Base-by-base conservation (phyloP, 2,113 vertebrate genomes). In the Nestor notabilis region DNA sequence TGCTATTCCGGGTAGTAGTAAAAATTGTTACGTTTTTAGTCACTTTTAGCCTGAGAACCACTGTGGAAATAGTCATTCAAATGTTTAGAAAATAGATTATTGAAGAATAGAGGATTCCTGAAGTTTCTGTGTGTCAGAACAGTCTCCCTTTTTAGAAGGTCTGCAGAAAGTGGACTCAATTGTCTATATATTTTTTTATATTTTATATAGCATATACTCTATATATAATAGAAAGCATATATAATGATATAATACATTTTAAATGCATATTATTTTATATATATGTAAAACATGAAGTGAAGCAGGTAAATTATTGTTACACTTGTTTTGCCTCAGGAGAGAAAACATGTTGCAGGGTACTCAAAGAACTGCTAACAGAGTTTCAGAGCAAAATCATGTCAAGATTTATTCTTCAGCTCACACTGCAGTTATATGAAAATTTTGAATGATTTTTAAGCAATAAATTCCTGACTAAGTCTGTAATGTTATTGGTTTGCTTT, bases 11-110 rank as follows among this genome's bases (percentile, higher is more conserved):
- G 35, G 52, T 79, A 79, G 60, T 56, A 60, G 83, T 53, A 92
- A 95, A 95, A 94, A 92, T 37, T 39, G 53, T 74, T 90, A 84
- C 39, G 75, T 90, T 93, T 93, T 93, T 87, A 78, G 24, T 84
- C 63, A 50, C 72, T 91, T 94, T 92, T 83, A 90, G 80, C 88
- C 44, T 56, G 35, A 93, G 83, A 94, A 94, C 35, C 16, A 4
- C 74, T 80, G 68, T 77, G 64, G 55, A 94, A 83, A 93, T 46
- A 91, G 39, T 78, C 18, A 17, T 25, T 65, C 16, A 58, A 64
- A 87, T 71, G 53, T 88, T 94, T 93, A 80, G 53, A 85, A 85
- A 91, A 76, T 23, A 77, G 44, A 56, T 89, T 84, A 24, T 77
- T 74, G 58, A 88, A 82, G 60, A 87, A 82, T 0, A 82, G 20